Conservation (phyloP, 2,797 vertebrate genomes). For the Pyrocephalus nanus region DNA sequence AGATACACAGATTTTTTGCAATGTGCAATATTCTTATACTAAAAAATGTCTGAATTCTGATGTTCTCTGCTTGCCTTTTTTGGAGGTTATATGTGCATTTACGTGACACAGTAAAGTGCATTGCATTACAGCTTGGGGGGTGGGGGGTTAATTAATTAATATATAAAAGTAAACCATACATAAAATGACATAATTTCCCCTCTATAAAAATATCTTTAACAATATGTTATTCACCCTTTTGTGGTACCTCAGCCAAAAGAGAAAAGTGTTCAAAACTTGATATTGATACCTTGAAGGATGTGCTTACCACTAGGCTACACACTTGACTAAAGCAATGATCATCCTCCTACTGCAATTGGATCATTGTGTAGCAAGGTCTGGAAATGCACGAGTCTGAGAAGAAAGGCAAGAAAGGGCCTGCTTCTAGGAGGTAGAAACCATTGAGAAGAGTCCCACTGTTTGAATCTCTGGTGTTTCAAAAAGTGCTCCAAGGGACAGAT, state of each 20-base stretch:
- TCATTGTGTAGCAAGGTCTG: not conserved
- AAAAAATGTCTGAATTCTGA: not conserved
- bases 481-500: not conserved
- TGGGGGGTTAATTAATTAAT: not conserved
- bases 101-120: not conserved
- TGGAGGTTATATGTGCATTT: not conserved
- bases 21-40: not conserved
- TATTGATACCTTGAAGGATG: not conserved
- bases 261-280: not conserved
- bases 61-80: not conserved
- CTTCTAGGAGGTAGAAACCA: not conserved
- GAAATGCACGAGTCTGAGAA: not conserved
- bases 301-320: not conserved
- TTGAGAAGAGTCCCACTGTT: not conserved
- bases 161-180: not conserved
- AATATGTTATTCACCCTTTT: not conserved
- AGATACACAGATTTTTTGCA: not conserved
- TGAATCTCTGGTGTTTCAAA: not conserved
- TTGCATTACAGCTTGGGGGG: not conserved
- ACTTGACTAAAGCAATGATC: not conserved
- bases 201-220: not conserved
- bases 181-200: not conserved
- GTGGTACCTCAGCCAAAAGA: not conserved
- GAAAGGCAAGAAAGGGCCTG: not conserved
- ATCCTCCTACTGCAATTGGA: not conserved